Conservation (phyloP, 2,797 vertebrate genomes). For the Syngnathus rostellatus region DNA sequence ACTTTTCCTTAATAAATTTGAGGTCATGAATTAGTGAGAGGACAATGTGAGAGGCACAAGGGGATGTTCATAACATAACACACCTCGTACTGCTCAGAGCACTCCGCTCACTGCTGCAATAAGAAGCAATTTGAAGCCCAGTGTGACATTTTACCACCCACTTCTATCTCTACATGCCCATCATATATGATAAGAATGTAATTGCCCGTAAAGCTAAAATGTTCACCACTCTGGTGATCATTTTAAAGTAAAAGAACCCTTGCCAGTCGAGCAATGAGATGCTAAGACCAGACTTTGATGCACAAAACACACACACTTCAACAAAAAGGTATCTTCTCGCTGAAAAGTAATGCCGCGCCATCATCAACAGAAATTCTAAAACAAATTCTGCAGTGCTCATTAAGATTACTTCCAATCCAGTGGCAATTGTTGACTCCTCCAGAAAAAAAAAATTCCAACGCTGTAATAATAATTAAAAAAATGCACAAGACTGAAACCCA, state of each 20-base stretch:
- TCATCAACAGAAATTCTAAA: conserved; percentile 43
- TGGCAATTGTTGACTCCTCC: conserved; percentile 22
- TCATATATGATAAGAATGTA: conserved; percentile 41
- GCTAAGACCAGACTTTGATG: conserved; percentile 14
- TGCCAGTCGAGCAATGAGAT: conserved; percentile 23
- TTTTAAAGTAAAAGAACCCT: conserved; percentile 35
- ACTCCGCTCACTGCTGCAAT: conserved; percentile 20
- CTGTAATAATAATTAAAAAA: conserved; percentile 6
- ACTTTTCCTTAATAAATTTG: conserved; percentile 50
- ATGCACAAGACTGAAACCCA: conserved; percentile 13
- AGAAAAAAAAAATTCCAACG: conserved; percentile 27
- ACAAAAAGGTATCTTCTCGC: conserved; percentile 52
- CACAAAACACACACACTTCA: conserved; percentile 21
- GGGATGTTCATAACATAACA: conserved; percentile 37
- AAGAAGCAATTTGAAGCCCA: conserved; percentile 25
- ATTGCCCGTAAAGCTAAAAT: conserved; percentile 43
- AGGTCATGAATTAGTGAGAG: conserved; percentile 56
- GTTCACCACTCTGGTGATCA: conserved; percentile 32
- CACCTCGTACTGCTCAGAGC: conserved; percentile 40
- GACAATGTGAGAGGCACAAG: conserved; percentile 39
- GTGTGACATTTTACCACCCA: conserved; percentile 34
- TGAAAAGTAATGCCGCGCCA: conserved; percentile 33
- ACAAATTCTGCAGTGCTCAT: conserved; percentile 52
- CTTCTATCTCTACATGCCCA: conserved; percentile 28
- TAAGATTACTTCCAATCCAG: conserved; percentile 30